Base-by-base conservation (phyloP, 2,888 invertebrate species). In the Zaprionus lineosus region DNA sequence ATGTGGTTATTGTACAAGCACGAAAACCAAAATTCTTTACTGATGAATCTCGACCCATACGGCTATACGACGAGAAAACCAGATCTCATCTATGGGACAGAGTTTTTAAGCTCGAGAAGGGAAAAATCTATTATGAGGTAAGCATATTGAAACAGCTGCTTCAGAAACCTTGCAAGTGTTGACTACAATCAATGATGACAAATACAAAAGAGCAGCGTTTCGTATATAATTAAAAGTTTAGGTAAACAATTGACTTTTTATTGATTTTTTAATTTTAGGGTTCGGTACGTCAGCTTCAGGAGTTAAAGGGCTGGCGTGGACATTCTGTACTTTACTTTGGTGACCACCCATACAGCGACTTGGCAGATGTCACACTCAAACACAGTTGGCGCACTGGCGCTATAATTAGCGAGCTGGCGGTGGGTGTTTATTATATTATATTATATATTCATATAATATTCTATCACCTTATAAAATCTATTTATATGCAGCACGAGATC, bases 311-410 rank as follows among this genome's bases (percentile, higher is more conserved):
- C 0, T 98, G 98, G 98, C 91, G 92, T 52, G 97, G 97, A 0
- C 95, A 96, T 84, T 95, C 96, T 82, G 98, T 98, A 31, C 91
- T 99, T 14, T 99, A 99, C 90, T 98, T 98, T 91, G 98, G 99
- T 0, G 99, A 99, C 91, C 99, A 99, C 91, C 98, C 98, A 0
- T 98, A 98, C 91, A 97, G 95, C 85, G 99, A 99, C 91, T 92
- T 99, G 55, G 98, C 98, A 5, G 98, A 98, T 91, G 97, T 98
- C 28, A 98, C 98, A 0, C 91, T 98, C 24, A 96, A 97, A 87
- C 97, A 98, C 90, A 98, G 98, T 41, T 98, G 98, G 98, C 93
- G 98, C 74, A 99, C 99, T 2, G 98, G 98, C 0, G 98, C 98
- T 26, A 98, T 99, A 66, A 98, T 99, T 68, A 96, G 95, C 75